Evolutionary conservation across 2,797 vertebrate genomes (phyloP).

Genomic region (Enteromius trimaculatus): DNA sequence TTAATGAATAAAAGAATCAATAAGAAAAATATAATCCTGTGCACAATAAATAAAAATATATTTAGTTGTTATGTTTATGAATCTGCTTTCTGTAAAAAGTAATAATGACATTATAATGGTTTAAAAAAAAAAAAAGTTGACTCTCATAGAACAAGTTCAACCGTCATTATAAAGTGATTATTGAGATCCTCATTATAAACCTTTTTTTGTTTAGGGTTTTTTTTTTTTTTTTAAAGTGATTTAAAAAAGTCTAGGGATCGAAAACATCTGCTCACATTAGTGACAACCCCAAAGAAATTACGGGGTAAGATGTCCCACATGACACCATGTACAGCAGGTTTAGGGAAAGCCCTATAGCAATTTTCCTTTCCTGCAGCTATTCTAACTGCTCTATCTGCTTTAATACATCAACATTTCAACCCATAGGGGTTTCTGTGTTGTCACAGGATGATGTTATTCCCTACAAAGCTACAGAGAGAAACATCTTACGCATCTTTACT

Average conservation of each 20-base stretch:
- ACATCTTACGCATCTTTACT: constrained; percentile 11
- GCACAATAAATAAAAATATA: neutral
- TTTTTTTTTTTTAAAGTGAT: neutral
- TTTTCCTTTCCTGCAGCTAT: constrained; percentile 58
- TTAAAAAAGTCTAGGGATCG: constrained; percentile 65
- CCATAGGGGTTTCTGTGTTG: constrained; percentile 41
- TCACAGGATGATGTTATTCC: constrained; percentile 43
- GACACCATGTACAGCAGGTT: constrained; percentile 54
- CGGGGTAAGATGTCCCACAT: constrained; percentile 5
- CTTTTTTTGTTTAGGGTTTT: too few species aligned
- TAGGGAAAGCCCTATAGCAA: constrained; percentile 47
- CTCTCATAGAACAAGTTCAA: neutral
- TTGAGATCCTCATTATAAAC: neutral
- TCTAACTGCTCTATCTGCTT: constrained; percentile 50
- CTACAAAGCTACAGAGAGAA: neutral
- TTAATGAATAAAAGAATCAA: neutral
- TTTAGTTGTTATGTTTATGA: neutral
- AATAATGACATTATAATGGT: neutral
- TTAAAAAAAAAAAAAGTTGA: neutral
- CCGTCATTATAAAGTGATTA: neutral
- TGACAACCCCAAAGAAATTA: constrained; percentile 69
- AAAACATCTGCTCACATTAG: constrained; percentile 80
- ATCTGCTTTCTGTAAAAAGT: neutral
- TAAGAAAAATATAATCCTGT: neutral
- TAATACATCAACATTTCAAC: constrained; percentile 61